Evolutionary conservation across 2,797 vertebrate species (phyloP), one percentile per base, ranked within the genome.

Genomic region (Hozukius guyotensis): DNA sequence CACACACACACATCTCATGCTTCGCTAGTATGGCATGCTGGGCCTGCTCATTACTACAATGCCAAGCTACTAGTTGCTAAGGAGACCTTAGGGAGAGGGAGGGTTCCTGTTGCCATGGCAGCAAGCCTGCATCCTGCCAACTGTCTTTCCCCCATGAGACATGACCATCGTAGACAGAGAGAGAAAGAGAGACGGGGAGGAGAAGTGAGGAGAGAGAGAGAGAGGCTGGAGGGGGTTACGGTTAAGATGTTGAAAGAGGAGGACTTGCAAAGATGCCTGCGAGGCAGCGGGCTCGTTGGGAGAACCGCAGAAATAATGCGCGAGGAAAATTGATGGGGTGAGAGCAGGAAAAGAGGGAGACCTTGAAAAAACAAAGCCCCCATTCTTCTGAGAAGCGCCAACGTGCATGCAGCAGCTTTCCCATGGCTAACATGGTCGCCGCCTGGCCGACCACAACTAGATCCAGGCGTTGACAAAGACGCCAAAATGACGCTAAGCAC

Each of bases 11-110:
- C 85, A 86, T 86, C 88, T 89, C 38, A 46, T 90, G 85, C 92
- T 91, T 85, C 78, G 61, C 88, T 69, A 89, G 93, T 87, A 81
- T 92, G 94, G 94, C 93, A 95, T 93, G 90, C 89, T 94, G 94
- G 94, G 94, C 92, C 80, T 80, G 89, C 94, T 96, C 94, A 94
- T 95, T 95, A 96, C 94, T 94, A 95, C 94, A 95, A 96, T 95
- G 95, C 94, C 95, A 96, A 95, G 94, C 95, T 95, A 95, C 93
- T 92, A 94, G 95, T 96, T 96, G 94, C 95, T 95, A 96, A 96
- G 95, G 95, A 96, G 95, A 96, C 94, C 94, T 95, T 90, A 91
- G 94, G 95, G 94, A 96, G 94, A 96, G 94, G 95, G 95, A 96
- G 95, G 95, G 94, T 94, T 95, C 90, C 90, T 93, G 95, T 96